These are phyloP conservation scores for Hemibagrus wyckioides DNA, from an alignment of 2,113 vertebrate species.

Conservation along the genomic window DNA sequence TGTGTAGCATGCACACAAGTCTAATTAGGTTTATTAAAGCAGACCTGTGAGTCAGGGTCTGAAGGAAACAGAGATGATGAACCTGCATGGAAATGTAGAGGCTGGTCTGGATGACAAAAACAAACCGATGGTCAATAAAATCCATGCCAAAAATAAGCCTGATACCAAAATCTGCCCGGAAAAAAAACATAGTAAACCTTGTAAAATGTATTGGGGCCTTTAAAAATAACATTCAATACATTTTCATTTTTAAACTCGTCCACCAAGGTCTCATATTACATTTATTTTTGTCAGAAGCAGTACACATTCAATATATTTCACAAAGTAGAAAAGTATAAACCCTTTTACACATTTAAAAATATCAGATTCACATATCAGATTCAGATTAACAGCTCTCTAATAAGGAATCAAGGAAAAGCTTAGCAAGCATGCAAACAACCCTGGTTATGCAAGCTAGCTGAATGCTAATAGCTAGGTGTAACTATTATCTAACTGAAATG, in stretches of 20 bases:
- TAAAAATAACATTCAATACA: not conserved
- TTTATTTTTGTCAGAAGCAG: not conserved
- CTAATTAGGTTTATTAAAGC: slow-evolving; percentile 45
- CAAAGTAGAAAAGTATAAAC: not conserved
- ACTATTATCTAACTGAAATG: too few species aligned
- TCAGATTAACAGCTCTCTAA: too few species aligned
- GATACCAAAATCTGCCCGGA: not conserved
- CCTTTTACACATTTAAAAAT: not conserved
- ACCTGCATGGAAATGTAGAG: slow-evolving; percentile 14
- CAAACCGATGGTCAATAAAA: not conserved
- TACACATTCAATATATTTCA: not conserved
- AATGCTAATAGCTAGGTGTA: too few species aligned
- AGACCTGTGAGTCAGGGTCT: slow-evolving; percentile 8
- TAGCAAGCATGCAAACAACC: too few species aligned
- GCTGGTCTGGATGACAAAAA: not conserved
- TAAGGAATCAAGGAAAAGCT: too few species aligned
- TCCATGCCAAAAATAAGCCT: not conserved
- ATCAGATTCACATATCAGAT: not conserved
- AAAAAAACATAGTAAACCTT: not conserved
- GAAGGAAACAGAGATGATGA: slow-evolving; percentile 25
- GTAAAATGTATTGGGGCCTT: not conserved
- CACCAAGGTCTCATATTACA: not conserved
- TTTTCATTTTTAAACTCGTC: not conserved
- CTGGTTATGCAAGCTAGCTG: too few species aligned
- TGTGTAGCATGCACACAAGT: slow-evolving; percentile 16